phyloP scores from a whole-genome alignment of 2,888 invertebrate genomes.

The Meliscaeva auricollis region DNA sequence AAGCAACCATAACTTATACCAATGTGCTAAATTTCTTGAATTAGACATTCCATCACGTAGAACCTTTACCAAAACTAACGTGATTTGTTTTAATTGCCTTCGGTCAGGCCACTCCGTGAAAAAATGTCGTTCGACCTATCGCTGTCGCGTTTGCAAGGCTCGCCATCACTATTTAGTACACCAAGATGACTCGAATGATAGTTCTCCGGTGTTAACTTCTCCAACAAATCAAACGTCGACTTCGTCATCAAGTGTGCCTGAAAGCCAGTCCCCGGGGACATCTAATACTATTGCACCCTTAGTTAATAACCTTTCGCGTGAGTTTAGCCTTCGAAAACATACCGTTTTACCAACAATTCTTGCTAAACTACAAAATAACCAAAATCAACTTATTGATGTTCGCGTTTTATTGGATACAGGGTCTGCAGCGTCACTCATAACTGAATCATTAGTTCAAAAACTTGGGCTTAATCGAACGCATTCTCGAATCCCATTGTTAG shows the following conservation, averaged over 20 bases:
- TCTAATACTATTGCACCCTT: background rate
- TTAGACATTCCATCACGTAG: slow-evolving; percentile 36
- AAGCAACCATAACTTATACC: slow-evolving; percentile 1
- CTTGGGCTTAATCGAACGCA: background rate
- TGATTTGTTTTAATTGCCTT: slow-evolving; percentile 29
- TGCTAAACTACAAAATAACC: slow-evolving; percentile 23
- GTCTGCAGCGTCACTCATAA: slow-evolving; percentile 17
- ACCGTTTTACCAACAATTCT: slow-evolving; percentile 40
- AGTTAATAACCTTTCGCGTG: slow-evolving; percentile 20
- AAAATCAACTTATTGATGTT: slow-evolving; percentile 18
- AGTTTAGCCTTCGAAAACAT: slow-evolving; percentile 20
- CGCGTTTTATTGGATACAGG: slow-evolving; percentile 36
- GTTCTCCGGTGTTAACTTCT: background rate
- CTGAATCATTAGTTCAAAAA: slow-evolving; percentile 12
- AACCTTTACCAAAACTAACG: slow-evolving; percentile 10
- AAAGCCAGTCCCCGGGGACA: background rate
- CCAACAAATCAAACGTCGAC: background rate
- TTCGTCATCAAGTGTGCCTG: background rate
- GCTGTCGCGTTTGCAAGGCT: slow-evolving; percentile 36
- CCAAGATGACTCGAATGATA: slow-evolving; percentile 11
- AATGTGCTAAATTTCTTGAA: slow-evolving; percentile 26
- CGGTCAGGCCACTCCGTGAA: slow-evolving; percentile 22
- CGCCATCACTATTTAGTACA: slow-evolving; percentile 34
- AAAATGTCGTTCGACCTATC: slow-evolving; percentile 23
- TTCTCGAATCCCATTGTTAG: background rate